phyloP scores from a whole-genome alignment of 2,113 vertebrate genomes.

The Phrynosoma platyrhinos region DNA sequence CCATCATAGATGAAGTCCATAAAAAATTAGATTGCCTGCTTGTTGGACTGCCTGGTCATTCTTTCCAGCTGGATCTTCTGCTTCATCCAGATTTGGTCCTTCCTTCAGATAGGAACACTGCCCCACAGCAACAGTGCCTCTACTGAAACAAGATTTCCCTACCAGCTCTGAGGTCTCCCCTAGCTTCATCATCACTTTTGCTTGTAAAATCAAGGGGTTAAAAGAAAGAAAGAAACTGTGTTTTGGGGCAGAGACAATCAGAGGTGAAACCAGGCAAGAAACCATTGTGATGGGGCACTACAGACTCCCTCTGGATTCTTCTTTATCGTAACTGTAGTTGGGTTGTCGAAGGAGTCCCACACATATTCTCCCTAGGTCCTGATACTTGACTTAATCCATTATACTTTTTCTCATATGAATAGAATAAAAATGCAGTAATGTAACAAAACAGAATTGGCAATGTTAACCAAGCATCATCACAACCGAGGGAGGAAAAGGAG shows the following conservation, averaged over 20 bases:
- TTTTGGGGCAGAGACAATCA: too few relatives aligned
- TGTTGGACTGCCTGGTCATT: too few relatives aligned
- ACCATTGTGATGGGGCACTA: background rate
- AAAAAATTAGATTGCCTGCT: too few relatives aligned
- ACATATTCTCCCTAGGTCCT: background rate
- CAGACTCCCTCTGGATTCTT: background rate
- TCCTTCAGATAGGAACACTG: background rate
- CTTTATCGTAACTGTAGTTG: background rate
- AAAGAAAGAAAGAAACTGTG: background rate
- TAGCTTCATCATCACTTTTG: background rate
- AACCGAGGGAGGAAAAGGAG: background rate
- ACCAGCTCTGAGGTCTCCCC: background rate
- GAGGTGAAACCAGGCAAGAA: background rate
- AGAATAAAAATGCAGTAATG: background rate
- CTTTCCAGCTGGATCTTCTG: background rate
- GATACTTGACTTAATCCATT: background rate
- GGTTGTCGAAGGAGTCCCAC: background rate
- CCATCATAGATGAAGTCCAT: too few relatives aligned
- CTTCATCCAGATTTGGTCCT: background rate
- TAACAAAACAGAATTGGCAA: background rate
- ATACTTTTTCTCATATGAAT: background rate
- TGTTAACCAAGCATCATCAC: background rate
- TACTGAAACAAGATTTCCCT: background rate
- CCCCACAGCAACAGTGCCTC: background rate
- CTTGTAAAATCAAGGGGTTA: background rate